Evolutionary conservation across 1,140 invertebrate species (phyloP), one percentile per base, ranked within the genome.

Genomic region (Drosophila subobscura): DNA sequence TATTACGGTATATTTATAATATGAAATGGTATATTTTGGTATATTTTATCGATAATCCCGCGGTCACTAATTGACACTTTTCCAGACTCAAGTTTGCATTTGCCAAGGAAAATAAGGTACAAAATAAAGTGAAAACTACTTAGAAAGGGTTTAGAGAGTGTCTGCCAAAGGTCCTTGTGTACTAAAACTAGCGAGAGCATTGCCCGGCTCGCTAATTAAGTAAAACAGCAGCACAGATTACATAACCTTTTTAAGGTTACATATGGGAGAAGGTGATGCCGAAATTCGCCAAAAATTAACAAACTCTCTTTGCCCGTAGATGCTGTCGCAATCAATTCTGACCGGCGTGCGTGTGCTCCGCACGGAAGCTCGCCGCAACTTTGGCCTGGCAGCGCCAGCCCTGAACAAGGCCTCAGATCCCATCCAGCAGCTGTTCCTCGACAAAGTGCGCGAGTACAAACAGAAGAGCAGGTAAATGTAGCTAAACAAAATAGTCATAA

Each of bases 371-470:
- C 90, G 89, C 22, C 93, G 95, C 27, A 96, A 95, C 86, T 91
- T 95, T 59, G 94, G 94, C 57, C 92, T 96, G 54, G 90, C 94
- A 59, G 95, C 95, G 8, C 95, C 96, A 20, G 94, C 92, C 25
- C 90, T 96, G 53, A 94, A 96, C 84, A 96, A 96, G 90, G 95
- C 94, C 4, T 92, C 93, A 4, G 98, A 99, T 92, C 97, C 97
- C 5, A 97, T 99, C 89, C 98, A 99, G 90, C 96, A 98, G 92
- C 91, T 99, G 23, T 99, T 99, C 91, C 79, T 98, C 42, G 96
- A 98, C 54, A 98, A 98, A 94, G 94, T 99, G 70, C 94, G 94
- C 52, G 97, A 98, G 92, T 99, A 98, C 92, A 96, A 95, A 66
- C 72, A 89, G 47, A 91, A 91, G 71, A 91, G 90, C 78, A 37